These are phyloP conservation scores for Mobula birostris DNA, from an alignment of 2,113 vertebrate genomes.

Conservation along the genomic window DNA sequence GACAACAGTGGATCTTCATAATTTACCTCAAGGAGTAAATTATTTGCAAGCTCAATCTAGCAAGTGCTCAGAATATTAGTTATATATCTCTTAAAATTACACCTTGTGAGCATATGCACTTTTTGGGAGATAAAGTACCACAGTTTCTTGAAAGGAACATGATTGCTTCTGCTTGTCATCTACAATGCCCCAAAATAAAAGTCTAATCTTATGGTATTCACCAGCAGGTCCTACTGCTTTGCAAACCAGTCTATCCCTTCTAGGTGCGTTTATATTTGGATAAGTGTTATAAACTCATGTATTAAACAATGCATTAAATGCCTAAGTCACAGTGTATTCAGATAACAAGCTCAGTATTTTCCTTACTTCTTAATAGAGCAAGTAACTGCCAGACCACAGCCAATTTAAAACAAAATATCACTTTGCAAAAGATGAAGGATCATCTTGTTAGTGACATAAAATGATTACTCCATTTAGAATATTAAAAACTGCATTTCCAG, in stretches of 20 bases:
- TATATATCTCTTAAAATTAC: not conserved
- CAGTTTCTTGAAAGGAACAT: too few species aligned
- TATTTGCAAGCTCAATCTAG: not conserved
- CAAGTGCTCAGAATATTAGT: not conserved
- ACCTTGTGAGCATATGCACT: not conserved
- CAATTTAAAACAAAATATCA: not conserved
- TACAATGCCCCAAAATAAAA: not conserved
- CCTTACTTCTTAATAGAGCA: not conserved
- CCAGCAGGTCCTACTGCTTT: not conserved
- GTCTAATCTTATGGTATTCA: not conserved
- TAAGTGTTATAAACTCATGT: not conserved
- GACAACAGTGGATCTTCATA: not conserved
- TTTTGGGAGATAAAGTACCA: not conserved
- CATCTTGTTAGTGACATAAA: not conserved
- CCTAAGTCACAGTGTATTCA: not conserved
- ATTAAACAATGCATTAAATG: not conserved
- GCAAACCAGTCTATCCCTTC: not conserved
- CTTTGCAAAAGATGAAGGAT: not conserved
- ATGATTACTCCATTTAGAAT: not conserved
- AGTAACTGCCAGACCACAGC: too few species aligned
- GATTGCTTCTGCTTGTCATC: not conserved
- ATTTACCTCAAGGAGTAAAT: not conserved
- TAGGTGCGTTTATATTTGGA: not conserved
- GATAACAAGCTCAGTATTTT: not conserved
- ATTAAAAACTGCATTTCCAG: not conserved